Conservation (phyloP, 2,888 invertebrate genomes). For the Polydrusus cervinus region DNA sequence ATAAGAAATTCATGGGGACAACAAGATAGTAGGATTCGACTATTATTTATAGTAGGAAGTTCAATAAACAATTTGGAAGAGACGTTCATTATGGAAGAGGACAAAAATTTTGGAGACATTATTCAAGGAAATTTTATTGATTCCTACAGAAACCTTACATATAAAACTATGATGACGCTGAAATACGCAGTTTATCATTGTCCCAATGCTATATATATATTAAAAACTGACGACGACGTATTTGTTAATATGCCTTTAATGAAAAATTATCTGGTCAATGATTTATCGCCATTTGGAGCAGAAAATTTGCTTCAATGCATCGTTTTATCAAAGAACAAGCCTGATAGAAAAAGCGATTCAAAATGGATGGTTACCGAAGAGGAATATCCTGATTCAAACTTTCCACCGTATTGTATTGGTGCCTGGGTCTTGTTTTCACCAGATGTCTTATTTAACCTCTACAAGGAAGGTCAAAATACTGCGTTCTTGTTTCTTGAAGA, state of each 20-base stretch:
- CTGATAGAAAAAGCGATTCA: slow-evolving; percentile 75
- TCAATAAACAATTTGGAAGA: slow-evolving; percentile 65
- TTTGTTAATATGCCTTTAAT: slow-evolving; percentile 81
- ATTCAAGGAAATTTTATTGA: slow-evolving; percentile 86
- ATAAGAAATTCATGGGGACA: slow-evolving; percentile 86
- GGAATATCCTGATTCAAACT: slow-evolving; percentile 78
- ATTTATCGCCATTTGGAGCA: slow-evolving; percentile 77
- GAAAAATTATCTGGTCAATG: slow-evolving; percentile 74
- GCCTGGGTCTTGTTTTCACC: slow-evolving; percentile 76
- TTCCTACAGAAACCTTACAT: slow-evolving; percentile 86
- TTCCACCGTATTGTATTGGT: slow-evolving; percentile 86
- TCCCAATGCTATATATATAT: slow-evolving; percentile 76
- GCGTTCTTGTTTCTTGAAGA: slow-evolving; percentile 85
- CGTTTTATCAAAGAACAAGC: slow-evolving; percentile 62
- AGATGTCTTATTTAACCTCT: slow-evolving; percentile 73
- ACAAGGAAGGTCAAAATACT: slow-evolving; percentile 73
- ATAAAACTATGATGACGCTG: slow-evolving; percentile 87
- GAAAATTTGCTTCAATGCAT: slow-evolving; percentile 79
- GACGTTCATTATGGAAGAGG: slow-evolving; percentile 72
- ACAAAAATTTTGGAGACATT: slow-evolving; percentile 77
- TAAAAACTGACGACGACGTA: slow-evolving; percentile 87
- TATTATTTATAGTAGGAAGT: slow-evolving; percentile 84
- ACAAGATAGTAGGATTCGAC: slow-evolving; percentile 72
- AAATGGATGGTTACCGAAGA: slow-evolving; percentile 84
- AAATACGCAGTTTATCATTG: slow-evolving; percentile 86